Percentiles rank a stretch among this genome's conserved stretches.
These are phyloP conservation scores for Nemurella pictetii DNA, from an alignment of 2,888 invertebrate species.

Conservation along the genomic window DNA sequence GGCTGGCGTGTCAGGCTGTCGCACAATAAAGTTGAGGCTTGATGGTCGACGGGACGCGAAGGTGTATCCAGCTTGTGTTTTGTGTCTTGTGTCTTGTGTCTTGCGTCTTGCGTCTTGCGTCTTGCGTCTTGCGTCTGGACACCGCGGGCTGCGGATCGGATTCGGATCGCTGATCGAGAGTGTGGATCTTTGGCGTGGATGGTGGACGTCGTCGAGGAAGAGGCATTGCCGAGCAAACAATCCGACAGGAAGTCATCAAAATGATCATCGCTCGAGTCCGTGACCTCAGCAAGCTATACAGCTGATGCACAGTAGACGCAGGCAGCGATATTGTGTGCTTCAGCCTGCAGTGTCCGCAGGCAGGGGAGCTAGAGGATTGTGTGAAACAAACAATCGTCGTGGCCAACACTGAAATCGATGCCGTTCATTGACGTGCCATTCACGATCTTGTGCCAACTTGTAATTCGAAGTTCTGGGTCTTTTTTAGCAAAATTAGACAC, in stretches of 20 bases:
- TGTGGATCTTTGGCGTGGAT: background rate
- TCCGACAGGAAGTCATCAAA: conserved; percentile 7
- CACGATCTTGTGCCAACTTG: background rate
- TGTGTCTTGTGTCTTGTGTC: background rate
- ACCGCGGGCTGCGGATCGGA: background rate
- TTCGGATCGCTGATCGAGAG: background rate
- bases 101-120: background rate
- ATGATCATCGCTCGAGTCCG: background rate
- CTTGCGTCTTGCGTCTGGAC: background rate
- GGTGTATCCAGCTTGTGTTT: too few relatives aligned
- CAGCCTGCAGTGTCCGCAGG: background rate
- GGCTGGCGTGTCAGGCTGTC: background rate
- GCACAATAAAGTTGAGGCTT: background rate
- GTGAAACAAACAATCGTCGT: background rate
- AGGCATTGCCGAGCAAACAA: background rate
- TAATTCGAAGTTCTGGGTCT: background rate
- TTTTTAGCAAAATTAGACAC: background rate
- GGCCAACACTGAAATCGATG: background rate
- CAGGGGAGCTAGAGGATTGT: too few relatives aligned
- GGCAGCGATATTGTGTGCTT: too few relatives aligned
- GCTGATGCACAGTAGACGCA: too few relatives aligned
- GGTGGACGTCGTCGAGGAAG: background rate
- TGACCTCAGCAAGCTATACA: too few relatives aligned
- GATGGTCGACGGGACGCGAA: too few relatives aligned
- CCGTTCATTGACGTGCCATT: background rate